Conservation (phyloP, 2,113 vertebrate species). For the Sinosuthora webbiana region DNA sequence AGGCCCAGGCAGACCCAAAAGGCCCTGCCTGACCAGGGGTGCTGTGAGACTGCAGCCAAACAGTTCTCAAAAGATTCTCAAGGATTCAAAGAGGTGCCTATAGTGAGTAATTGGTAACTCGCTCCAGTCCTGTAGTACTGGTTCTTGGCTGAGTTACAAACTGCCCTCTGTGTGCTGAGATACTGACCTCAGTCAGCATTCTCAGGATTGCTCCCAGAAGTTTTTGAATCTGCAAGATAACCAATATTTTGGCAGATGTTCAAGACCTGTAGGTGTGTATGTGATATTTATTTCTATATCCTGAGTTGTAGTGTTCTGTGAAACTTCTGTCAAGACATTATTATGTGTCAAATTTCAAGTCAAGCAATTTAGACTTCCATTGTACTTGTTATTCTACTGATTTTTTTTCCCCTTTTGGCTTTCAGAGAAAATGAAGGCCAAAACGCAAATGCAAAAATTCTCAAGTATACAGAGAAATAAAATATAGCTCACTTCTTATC, state of each 20-base stretch:
- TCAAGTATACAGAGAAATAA: neutral
- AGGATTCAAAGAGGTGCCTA: neutral
- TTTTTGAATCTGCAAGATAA: neutral
- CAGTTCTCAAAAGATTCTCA: too few species aligned
- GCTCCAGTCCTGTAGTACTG: neutral
- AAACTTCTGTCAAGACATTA: neutral
- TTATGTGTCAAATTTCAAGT: neutral
- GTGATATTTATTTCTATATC: neutral
- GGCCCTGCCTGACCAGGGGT: rapidly evolving
- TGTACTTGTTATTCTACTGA: neutral
- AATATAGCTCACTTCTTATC: neutral
- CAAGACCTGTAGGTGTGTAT: neutral
- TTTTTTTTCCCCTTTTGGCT: neutral
- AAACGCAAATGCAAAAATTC: neutral
- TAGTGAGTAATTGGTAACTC: neutral
- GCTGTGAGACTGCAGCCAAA: neutral
- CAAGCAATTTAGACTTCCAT: neutral
- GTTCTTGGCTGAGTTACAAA: neutral
- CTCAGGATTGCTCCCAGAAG: neutral
- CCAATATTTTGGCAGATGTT: neutral
- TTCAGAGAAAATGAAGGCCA: neutral
- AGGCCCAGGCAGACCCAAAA: neutral
- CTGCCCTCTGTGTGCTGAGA: neutral
- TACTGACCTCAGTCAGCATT: neutral
- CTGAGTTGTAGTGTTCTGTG: neutral